A percentile compares a stretch with the other conserved stretches of the same genome.
phyloP scores from a whole-genome alignment of 1,140 invertebrate genomes.

The Hyposmocoma kahamanoa region DNA sequence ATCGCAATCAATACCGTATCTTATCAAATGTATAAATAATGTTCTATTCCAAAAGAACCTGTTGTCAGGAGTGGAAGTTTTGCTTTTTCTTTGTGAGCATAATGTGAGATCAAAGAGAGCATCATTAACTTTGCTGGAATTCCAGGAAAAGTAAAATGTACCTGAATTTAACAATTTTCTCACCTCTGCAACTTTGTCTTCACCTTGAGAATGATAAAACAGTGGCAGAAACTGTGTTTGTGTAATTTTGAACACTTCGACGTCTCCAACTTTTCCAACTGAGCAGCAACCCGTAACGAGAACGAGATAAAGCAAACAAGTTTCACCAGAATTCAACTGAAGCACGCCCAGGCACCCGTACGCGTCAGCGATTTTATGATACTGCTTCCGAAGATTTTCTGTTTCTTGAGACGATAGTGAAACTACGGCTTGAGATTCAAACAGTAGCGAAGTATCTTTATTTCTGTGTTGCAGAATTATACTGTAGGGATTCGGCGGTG shows the following conservation, averaged over 20 bases:
- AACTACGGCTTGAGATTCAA: constrained; percentile 92
- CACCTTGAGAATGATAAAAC: constrained; percentile 82
- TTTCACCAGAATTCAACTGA: constrained; percentile 89
- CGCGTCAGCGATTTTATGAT: constrained; percentile 91
- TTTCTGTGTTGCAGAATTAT: constrained; percentile 91
- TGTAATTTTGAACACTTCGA: constrained; percentile 95
- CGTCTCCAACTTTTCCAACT: constrained; percentile 93
- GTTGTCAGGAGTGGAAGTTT: constrained; percentile 88
- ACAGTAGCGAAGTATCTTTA: constrained; percentile 89
- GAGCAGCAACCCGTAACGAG: constrained; percentile 96
- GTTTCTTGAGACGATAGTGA: constrained; percentile 87
- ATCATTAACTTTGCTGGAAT: constrained; percentile 54
- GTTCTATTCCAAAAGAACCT: constrained; percentile 98
- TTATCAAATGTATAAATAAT: constrained; percentile 92
- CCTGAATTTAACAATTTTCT: constrained; percentile 95
- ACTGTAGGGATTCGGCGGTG: constrained; percentile 90
- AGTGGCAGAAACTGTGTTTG: constrained; percentile 93
- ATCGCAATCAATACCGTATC: constrained; percentile 90
- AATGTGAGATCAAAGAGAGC: constrained; percentile 89
- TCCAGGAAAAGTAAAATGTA: constrained; percentile 96
- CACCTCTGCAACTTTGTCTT: constrained; percentile 85
- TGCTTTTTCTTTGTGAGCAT: constrained; percentile 90
- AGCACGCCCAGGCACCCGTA: constrained; percentile 95
- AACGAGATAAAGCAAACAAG: constrained; percentile 88
- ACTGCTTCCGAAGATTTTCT: constrained; percentile 90